phyloP scores from a whole-genome alignment of 1,140 invertebrate genomes.

The Drusus annulatus region DNA sequence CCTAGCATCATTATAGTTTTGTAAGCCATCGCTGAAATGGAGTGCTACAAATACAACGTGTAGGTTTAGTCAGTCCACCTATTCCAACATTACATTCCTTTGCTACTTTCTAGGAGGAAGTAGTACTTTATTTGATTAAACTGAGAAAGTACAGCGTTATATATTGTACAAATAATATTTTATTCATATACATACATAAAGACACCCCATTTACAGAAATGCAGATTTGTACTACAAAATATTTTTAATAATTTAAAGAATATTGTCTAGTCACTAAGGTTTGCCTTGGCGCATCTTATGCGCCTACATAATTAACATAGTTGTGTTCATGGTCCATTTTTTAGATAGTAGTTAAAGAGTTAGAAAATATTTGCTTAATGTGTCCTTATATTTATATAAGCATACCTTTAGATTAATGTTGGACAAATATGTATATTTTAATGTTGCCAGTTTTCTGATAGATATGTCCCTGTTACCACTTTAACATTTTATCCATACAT shows the following conservation, averaged over 20 bases:
- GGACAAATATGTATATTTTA: too few relatives aligned
- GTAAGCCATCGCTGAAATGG: constrained; percentile 32
- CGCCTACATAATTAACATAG: too few relatives aligned
- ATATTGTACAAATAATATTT: constrained; percentile 10
- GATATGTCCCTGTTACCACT: too few relatives aligned
- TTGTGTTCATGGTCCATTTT: too few relatives aligned
- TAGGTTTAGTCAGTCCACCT: constrained; percentile 56
- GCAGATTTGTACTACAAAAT: not conserved
- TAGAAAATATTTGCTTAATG: too few relatives aligned
- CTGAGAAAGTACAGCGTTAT: not conserved
- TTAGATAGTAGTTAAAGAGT: too few relatives aligned
- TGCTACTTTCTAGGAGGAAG: not conserved
- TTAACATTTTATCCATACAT: too few relatives aligned
- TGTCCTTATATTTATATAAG: too few relatives aligned
- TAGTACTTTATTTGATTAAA: not conserved
- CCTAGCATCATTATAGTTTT: constrained; percentile 2
- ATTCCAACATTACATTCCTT: constrained; percentile 58
- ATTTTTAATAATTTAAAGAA: not conserved
- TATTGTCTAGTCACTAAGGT: constrained; percentile 19
- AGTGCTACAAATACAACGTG: constrained; percentile 49
- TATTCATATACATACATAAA: constrained; percentile 5
- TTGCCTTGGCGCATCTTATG: not conserved
- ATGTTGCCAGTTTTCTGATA: too few relatives aligned
- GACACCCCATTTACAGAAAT: not conserved
- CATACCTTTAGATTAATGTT: too few relatives aligned